Evolutionary conservation across 2,888 invertebrate genomes (phyloP), one percentile per base, ranked within the genome.

Genomic region (Phytoseiulus persimilis): DNA sequence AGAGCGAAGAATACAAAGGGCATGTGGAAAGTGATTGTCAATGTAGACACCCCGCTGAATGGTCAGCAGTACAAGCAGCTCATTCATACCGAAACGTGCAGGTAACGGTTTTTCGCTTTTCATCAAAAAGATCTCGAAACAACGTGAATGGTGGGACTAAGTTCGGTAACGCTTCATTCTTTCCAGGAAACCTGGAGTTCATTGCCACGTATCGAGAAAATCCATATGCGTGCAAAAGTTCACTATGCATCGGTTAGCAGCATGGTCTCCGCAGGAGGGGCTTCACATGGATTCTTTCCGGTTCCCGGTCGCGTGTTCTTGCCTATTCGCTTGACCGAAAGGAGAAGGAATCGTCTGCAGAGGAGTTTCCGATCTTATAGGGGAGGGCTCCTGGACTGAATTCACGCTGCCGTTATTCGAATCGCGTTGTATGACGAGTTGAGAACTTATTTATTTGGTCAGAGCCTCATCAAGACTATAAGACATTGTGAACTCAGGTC

Each of bases 221-320:
- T 91, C 91, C 0, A 33, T 83, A 0, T 91, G 91, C 33, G 90
- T 91, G 0, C 91, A 91, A 65, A 91, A 91, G 83, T 91, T 90
- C 89, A 91, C 89, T 83, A 89, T 90, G 28, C 91, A 91, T 31
- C 90, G 91, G 23, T 90, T 91, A 14, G 89, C 91, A 33, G 89
- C 90, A 32, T 91, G 91, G 91, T 91, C 90, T 32, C 45, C 89
- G 0, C 91, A 90, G 0, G 89, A 90, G 83, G 91, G 91, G 0
- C 83, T 91, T 28, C 91, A 91, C 90, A 89, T 90, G 31, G 91
- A 91, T 45, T 90, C 91, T 23, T 91, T 90, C 90, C 90, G 89
- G 9, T 90, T 91, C 0, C 91, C 91, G 0, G 90, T 91, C 2
- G 91, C 91, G 18, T 91, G 91, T 83, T 91, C 91, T 0, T 91